Conservation (phyloP, 2,888 invertebrate species). For the Spodoptera exigua region DNA sequence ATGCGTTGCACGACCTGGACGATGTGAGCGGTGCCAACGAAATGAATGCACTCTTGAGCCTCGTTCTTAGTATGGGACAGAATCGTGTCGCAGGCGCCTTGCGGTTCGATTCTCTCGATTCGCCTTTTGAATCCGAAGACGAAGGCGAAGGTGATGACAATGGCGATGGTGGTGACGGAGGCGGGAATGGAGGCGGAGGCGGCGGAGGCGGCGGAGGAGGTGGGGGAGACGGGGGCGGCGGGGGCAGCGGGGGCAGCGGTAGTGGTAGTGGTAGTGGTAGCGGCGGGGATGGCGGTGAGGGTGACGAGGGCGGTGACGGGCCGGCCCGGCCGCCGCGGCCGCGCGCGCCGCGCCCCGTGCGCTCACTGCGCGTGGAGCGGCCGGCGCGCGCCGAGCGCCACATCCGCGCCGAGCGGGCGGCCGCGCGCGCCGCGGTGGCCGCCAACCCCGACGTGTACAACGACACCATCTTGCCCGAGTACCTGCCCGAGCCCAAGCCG, state of each 20-base stretch:
- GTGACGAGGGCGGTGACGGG: conserved; percentile 3
- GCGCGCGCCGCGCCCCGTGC: conserved; percentile 11
- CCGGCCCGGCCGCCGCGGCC: not conserved
- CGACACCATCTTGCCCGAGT: conserved; percentile 1
- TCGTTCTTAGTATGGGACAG: conserved; percentile 84
- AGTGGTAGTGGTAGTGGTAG: conserved; percentile 29
- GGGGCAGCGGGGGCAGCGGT: conserved; percentile 28
- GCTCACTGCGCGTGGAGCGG: conserved; percentile 26
- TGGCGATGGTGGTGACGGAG: conserved; percentile 24
- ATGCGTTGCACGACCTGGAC: conserved; percentile 78
- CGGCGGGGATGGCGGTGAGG: conserved; percentile 14
- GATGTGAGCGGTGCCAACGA: conserved; percentile 79
- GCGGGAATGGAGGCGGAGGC: conserved; percentile 24
- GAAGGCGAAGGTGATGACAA: conserved; percentile 54
- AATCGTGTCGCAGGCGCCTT: conserved; percentile 81
- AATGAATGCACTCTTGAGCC: conserved; percentile 85
- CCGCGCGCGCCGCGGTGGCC: conserved; percentile 20
- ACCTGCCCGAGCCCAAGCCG: conserved; percentile 32
- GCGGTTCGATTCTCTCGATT: conserved; percentile 72
- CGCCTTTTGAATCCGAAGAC: conserved; percentile 57
- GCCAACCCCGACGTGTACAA: conserved; percentile 1
- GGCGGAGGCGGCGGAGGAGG: conserved; percentile 34
- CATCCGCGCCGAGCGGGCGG: conserved; percentile 17
- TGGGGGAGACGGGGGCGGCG: conserved; percentile 22
- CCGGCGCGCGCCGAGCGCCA: conserved; percentile 25